Percentiles rank a stretch among this genome's conserved stretches.
phyloP scores from a whole-genome alignment of 2,888 invertebrate species.

The Chalcosyrphus nemorum region DNA sequence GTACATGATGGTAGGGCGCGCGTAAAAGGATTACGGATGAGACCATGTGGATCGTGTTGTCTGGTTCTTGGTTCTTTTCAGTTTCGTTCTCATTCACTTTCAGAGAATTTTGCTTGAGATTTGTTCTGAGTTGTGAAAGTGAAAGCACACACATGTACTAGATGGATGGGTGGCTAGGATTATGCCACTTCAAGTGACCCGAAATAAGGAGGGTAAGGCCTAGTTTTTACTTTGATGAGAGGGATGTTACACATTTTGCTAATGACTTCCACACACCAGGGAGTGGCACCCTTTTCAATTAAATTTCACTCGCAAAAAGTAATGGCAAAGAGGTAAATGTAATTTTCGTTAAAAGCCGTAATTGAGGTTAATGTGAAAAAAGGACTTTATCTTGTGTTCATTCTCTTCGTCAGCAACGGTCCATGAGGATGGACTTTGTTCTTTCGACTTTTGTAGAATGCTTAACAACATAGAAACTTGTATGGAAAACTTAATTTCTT shows the following conservation, averaged over 20 bases:
- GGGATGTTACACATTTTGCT: slow-evolving; percentile 7
- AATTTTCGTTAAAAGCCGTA: too few species aligned
- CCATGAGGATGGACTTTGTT: too few species aligned
- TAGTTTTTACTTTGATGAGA: slow-evolving; percentile 3
- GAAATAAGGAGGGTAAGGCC: neutral
- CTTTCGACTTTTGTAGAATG: too few species aligned
- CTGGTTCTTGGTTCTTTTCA: slow-evolving; percentile 13
- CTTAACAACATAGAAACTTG: too few species aligned
- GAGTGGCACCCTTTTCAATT: slow-evolving; percentile 15
- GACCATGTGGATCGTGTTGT: slow-evolving; percentile 41
- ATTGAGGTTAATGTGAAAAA: too few species aligned
- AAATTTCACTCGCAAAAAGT: neutral
- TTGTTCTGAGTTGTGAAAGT: slow-evolving; percentile 45
- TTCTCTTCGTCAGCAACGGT: too few species aligned
- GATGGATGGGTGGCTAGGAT: neutral
- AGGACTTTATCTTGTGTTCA: too few species aligned
- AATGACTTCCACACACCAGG: neutral
- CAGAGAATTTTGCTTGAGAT: slow-evolving; percentile 22
- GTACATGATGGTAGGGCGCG: neutral
- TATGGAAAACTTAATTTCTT: too few species aligned
- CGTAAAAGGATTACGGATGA: slow-evolving; percentile 28
- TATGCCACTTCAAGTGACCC: slow-evolving; percentile 25
- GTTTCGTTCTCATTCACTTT: slow-evolving; percentile 50
- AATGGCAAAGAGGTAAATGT: too few species aligned
- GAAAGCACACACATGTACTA: slow-evolving; percentile 32